These are phyloP conservation scores for Chalcis sispes DNA, from an alignment of 2,888 invertebrate genomes.

Conservation along the genomic window DNA sequence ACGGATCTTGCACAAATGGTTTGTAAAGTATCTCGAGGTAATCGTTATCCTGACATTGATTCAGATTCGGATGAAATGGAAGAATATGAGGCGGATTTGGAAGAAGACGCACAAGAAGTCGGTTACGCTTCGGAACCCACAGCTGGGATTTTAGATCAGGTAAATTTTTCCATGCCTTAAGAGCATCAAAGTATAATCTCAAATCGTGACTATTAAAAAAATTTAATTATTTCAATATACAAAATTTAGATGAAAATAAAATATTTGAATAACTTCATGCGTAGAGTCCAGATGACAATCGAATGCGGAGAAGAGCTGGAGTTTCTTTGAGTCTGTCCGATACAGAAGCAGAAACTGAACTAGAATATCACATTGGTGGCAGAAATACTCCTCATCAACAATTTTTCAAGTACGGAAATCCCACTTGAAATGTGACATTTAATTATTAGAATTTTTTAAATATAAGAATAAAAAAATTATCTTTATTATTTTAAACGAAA, in stretches of 20 bases:
- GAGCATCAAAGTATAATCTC: too few relatives aligned
- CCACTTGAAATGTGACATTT: conserved; percentile 54
- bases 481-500: conserved; percentile 54
- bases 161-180: conserved; percentile 66
- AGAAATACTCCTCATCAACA: conserved; percentile 50
- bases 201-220: too few relatives aligned
- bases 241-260: neutral
- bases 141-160: conserved; percentile 78
- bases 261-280: neutral
- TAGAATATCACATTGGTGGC: conserved; percentile 69
- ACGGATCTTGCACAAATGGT: conserved; percentile 96
- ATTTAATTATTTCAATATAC: too few relatives aligned
- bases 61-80: conserved; percentile 81
- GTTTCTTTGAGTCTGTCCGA: conserved; percentile 90
- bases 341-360: conserved; percentile 87
- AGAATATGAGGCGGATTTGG: conserved; percentile 80
- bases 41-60: conserved; percentile 77
- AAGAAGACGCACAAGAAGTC: conserved; percentile 82
- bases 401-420: conserved; percentile 53
- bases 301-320: conserved; percentile 82
- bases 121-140: conserved; percentile 93
- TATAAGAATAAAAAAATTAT: conserved; percentile 54
- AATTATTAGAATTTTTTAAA: conserved; percentile 52
- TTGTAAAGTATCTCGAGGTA: conserved; percentile 83
- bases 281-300: conserved; percentile 78